These are phyloP conservation scores for Trachemys scripta DNA, from an alignment of 2,113 vertebrate genomes.

Conservation along the genomic window DNA sequence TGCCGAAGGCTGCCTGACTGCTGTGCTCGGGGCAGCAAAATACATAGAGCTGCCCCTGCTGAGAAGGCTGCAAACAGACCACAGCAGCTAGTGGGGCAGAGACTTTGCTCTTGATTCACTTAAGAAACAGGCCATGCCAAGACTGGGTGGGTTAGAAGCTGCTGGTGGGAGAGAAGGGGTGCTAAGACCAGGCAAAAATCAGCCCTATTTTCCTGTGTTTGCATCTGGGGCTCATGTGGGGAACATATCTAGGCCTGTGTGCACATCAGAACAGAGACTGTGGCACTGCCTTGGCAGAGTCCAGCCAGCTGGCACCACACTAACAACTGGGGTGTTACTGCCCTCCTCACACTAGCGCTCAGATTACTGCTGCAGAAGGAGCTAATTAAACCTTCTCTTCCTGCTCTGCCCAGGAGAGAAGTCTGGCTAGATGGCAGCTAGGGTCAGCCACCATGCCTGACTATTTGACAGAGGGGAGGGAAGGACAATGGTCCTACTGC, in stretches of 20 bases:
- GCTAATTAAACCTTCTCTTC: neutral
- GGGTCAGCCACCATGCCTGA: neutral
- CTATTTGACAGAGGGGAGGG: neutral
- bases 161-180: neutral
- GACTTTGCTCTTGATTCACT: too few relatives aligned
- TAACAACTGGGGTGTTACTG: neutral
- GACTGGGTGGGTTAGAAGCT: neutral
- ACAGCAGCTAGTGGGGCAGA: neutral
- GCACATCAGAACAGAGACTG: neutral
- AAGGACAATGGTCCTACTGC: neutral
- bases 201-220: neutral
- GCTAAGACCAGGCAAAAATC: neutral
- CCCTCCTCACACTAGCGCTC: neutral
- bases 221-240: neutral
- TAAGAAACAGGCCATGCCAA: too few relatives aligned
- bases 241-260: neutral
- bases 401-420: neutral
- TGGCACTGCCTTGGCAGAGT: neutral
- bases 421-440: neutral
- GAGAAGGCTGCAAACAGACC: neutral
- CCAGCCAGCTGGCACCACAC: neutral
- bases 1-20: too few relatives aligned
- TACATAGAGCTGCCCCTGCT: too few relatives aligned
- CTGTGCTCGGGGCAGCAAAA: too few relatives aligned
- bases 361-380: neutral